phyloP scores from a whole-genome alignment of 2,888 invertebrate species.

The Sinohyriopsis cumingii region DNA sequence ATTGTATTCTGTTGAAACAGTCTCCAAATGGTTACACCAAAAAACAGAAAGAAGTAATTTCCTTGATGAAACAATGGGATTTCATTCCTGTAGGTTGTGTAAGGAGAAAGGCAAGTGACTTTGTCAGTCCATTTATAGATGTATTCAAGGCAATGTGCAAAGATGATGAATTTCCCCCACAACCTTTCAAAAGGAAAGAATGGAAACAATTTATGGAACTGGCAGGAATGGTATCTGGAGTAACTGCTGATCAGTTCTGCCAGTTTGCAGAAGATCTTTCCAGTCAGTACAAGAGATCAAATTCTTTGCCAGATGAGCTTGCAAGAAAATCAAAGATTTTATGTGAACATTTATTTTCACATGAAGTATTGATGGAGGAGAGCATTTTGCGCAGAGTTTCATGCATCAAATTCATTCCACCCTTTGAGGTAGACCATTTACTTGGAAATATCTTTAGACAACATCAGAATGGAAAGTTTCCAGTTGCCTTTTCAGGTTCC shows the following conservation, averaged over 20 bases:
- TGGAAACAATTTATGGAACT: slow-evolving; percentile 15
- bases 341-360: slow-evolving; percentile 3
- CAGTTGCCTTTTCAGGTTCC: too few relatives aligned
- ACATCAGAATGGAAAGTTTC: too few relatives aligned
- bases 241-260: slow-evolving; percentile 6
- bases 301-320: slow-evolving; percentile 3
- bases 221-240: slow-evolving; percentile 12
- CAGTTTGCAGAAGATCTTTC: slow-evolving; percentile 7
- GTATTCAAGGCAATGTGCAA: too few relatives aligned
- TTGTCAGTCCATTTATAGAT: too few relatives aligned
- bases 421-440: not conserved
- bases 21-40: too few relatives aligned
- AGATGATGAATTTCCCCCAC: slow-evolving; percentile 11
- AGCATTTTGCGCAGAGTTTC: slow-evolving; percentile 1
- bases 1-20: too few relatives aligned
- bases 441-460: slow-evolving; percentile 1
- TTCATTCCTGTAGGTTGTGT: too few relatives aligned
- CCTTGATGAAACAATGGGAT: too few relatives aligned
- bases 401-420: slow-evolving; percentile 13
- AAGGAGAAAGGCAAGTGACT: too few relatives aligned
- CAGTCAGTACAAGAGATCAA: not conserved
- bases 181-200: not conserved
- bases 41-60: too few relatives aligned
- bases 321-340: slow-evolving; percentile 7
- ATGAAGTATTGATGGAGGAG: not conserved